phyloP scores from a whole-genome alignment of 2,888 invertebrate genomes.

The Girardia tigrina region DNA sequence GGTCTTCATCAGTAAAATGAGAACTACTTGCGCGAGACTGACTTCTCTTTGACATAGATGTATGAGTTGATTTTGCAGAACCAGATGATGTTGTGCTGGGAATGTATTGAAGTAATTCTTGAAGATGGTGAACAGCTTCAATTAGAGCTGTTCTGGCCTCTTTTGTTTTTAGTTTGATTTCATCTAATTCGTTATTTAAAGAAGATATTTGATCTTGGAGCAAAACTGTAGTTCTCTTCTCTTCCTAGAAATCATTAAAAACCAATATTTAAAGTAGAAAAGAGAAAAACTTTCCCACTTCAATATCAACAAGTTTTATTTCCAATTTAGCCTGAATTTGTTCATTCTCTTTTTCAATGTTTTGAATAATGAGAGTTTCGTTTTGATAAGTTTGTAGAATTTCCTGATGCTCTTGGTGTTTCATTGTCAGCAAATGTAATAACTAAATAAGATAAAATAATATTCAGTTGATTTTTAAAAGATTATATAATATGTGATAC shows the following conservation, averaged over 20 bases:
- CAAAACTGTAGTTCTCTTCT: too few species aligned
- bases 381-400: not conserved
- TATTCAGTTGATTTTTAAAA: too few species aligned
- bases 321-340: not conserved
- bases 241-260: not conserved
- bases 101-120: not conserved
- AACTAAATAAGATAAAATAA: not conserved
- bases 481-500: too few species aligned
- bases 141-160: not conserved
- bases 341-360: not conserved
- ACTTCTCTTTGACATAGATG: not conserved
- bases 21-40: not conserved
- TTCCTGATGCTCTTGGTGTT: not conserved
- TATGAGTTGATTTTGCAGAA: not conserved
- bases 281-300: not conserved
- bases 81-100: not conserved
- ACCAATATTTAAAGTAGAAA: not conserved
- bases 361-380: not conserved
- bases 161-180: not conserved
- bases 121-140: not conserved
- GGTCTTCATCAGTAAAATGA: not conserved
- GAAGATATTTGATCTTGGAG: not conserved
- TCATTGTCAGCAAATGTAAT: not conserved
- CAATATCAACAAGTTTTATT: not conserved
- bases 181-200: not conserved